Evolutionary conservation across 2,797 vertebrate species (phyloP).

Genomic region (Garrulus glandarius): DNA sequence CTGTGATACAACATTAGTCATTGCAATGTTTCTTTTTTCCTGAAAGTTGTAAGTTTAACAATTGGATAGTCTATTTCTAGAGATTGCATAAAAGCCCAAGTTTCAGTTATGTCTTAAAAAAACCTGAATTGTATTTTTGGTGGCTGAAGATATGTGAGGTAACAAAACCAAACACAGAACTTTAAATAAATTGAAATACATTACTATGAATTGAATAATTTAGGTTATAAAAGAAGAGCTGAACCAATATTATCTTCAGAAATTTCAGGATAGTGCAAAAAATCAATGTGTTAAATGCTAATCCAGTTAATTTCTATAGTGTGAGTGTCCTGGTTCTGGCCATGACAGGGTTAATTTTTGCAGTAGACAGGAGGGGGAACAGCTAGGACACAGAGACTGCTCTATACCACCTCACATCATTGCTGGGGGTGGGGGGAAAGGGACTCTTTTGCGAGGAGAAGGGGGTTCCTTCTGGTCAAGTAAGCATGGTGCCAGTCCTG

Average conservation of each 20-base stretch:
- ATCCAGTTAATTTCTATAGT: background rate
- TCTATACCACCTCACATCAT: background rate
- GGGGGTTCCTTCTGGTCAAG: background rate
- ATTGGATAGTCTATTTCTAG: slow-evolving; percentile 26
- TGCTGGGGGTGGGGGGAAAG: background rate
- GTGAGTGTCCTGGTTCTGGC: background rate
- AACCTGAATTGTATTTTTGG: background rate
- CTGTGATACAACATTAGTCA: background rate
- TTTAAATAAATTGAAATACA: slow-evolving; percentile 37
- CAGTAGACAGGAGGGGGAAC: background rate
- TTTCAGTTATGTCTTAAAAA: slow-evolving; percentile 34
- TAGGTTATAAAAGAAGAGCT: background rate
- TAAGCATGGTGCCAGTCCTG: rapidly evolving
- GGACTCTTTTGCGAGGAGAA: background rate
- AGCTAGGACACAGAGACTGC: background rate
- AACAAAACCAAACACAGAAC: slow-evolving; percentile 44
- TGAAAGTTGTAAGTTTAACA: background rate
- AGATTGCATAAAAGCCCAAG: background rate
- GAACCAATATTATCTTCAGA: background rate
- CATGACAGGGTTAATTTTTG: background rate
- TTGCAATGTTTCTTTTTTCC: background rate
- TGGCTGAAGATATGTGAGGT: slow-evolving; percentile 8
- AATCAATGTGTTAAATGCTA: background rate
- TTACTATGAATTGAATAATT: background rate
- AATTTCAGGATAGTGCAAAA: background rate